Conservation (phyloP, 2,888 invertebrate genomes). For the Noctua janthe region DNA sequence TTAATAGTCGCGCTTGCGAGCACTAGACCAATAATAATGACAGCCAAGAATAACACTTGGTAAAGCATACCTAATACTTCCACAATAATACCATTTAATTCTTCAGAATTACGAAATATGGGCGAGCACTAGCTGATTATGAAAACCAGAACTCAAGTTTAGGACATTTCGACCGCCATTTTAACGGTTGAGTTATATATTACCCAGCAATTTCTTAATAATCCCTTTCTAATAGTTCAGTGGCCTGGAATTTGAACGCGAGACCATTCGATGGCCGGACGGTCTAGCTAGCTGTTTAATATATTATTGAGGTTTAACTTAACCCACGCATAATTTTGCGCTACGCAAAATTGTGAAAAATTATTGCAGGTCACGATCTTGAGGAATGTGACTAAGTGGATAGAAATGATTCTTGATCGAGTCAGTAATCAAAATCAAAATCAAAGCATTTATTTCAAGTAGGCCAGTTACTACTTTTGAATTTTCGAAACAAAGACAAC, state of each 20-base stretch:
- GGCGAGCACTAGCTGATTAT: slow-evolving; percentile 13
- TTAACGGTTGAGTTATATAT: slow-evolving; percentile 10
- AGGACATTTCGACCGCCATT: slow-evolving; percentile 28
- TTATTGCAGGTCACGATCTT: slow-evolving; percentile 15
- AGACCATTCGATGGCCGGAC: slow-evolving; percentile 30
- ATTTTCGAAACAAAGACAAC: too few relatives aligned
- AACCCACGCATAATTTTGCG: slow-evolving; percentile 14
- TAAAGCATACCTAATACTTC: neutral
- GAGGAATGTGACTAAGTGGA: slow-evolving; percentile 5
- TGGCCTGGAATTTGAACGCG: slow-evolving; percentile 46
- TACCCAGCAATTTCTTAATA: slow-evolving; percentile 39
- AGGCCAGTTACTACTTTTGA: too few relatives aligned
- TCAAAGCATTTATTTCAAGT: too few relatives aligned
- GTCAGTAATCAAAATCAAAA: too few relatives aligned
- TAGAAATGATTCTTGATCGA: neutral
- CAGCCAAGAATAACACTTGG: neutral
- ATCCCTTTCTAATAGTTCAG: slow-evolving; percentile 58
- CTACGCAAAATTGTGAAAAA: neutral
- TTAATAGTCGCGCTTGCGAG: too few relatives aligned
- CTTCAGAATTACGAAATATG: slow-evolving; percentile 24
- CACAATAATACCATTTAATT: neutral
- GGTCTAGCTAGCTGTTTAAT: neutral
- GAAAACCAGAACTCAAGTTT: slow-evolving; percentile 47
- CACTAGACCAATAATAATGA: neutral
- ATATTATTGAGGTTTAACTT: slow-evolving; percentile 8